phyloP scores from a whole-genome alignment of 2,797 vertebrate species.

The Pseudopleuronectes americanus region DNA sequence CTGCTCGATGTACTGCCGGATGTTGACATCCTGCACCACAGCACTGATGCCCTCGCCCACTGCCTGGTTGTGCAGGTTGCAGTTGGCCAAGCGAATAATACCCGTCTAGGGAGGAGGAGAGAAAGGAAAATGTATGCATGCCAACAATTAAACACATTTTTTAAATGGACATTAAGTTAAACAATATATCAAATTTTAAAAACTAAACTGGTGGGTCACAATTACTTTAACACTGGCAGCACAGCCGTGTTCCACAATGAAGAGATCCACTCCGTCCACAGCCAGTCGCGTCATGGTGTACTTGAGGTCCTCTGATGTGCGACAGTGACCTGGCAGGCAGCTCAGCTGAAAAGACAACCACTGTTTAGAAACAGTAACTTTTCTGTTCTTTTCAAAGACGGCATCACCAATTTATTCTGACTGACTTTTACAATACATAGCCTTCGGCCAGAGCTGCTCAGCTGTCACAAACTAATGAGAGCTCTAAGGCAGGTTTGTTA shows the following conservation, averaged over 20 bases:
- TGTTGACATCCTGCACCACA: conserved; percentile 92
- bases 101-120: conserved; percentile 83
- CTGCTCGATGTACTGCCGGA: conserved; percentile 94
- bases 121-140: not conserved
- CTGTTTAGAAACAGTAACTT: conserved; percentile 22
- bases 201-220: not conserved
- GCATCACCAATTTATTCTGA: conserved; percentile 8
- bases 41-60: conserved; percentile 97
- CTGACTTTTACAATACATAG: conserved; percentile 22
- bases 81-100: conserved; percentile 91
- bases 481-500: conserved; percentile 27
- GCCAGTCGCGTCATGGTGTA: conserved; percentile 97
- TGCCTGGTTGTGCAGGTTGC: conserved; percentile 97
- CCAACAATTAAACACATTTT: not conserved
- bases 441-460: conserved; percentile 42
- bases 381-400: conserved; percentile 1
- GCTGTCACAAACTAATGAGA: conserved; percentile 52
- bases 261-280: conserved; percentile 92
- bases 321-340: conserved; percentile 90
- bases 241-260: conserved; percentile 95
- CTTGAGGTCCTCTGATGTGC: conserved; percentile 94
- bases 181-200: not conserved
- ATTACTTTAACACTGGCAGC: conserved; percentile 93
- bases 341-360: conserved; percentile 60
- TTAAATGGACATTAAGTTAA: not conserved